A percentile compares a stretch with the other conserved stretches of the same genome.
phyloP scores from a whole-genome alignment of 1,140 invertebrate species.

The Oedothorax gibbosus region DNA sequence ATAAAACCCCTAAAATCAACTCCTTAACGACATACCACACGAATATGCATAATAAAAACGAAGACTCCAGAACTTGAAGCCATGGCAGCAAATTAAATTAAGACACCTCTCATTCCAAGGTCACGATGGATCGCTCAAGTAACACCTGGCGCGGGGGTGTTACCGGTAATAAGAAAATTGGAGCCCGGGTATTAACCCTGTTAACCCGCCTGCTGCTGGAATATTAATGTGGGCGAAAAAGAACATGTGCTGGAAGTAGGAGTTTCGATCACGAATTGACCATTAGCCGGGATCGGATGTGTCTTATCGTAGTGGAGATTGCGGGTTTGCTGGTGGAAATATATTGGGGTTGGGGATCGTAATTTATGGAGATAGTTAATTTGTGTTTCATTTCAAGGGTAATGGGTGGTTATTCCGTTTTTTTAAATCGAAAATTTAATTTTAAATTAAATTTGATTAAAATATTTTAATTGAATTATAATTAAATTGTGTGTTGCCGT shows the following conservation, averaged over 20 bases:
- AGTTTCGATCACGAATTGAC: not conserved
- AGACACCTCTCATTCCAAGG: not conserved
- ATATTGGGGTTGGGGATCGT: no score
- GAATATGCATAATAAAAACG: not conserved
- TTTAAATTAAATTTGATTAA: no score
- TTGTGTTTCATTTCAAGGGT: no score
- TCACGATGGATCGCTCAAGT: constrained; percentile 14
- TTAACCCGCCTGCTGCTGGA: constrained; percentile 20
- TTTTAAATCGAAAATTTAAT: no score
- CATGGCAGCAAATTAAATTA: constrained; percentile 34
- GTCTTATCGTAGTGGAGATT: no score
- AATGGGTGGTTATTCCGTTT: no score
- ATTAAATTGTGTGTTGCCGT: no score
- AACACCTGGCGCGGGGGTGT: constrained; percentile 32
- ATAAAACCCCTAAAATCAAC: not conserved
- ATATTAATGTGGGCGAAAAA: constrained; percentile 13
- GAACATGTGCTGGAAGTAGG: not conserved
- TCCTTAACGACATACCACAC: constrained; percentile 16
- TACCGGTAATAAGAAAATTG: constrained; percentile 26
- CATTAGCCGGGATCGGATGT: not conserved
- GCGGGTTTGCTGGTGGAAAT: no score
- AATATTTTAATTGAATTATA: no score
- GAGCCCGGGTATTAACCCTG: constrained; percentile 32
- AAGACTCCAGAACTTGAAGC: not conserved
- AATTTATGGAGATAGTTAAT: no score